Evolutionary conservation across 2,797 vertebrate species (phyloP).

Genomic region (Coregonus suidteri): DNA sequence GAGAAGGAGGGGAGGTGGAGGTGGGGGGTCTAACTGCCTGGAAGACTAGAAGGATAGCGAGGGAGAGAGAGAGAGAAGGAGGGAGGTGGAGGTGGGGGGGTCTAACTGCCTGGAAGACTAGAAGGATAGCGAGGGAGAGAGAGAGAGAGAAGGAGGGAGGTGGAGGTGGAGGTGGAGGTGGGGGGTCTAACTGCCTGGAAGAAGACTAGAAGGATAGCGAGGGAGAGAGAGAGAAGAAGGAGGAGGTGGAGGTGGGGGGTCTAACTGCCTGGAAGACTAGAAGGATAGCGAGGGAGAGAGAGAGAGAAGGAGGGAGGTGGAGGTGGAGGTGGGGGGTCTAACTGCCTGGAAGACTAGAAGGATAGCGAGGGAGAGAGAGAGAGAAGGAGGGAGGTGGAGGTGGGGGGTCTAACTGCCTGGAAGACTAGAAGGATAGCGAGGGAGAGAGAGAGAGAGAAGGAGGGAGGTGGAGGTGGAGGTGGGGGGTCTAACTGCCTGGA

Average conservation of each 20-base stretch:
- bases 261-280: no score
- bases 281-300: no score
- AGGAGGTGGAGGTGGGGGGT: no score
- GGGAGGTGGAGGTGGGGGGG: no score
- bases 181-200: slow-evolving; percentile 25
- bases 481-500: no score
- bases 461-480: no score
- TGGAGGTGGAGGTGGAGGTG: background rate
- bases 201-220: slow-evolving; percentile 52
- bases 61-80: slow-evolving; percentile 28
- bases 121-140: no score
- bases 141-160: background rate
- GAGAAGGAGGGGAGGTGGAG: background rate
- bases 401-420: slow-evolving; percentile 20
- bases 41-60: slow-evolving; percentile 52
- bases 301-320: background rate
- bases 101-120: no score
- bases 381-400: slow-evolving; percentile 8
- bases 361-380: slow-evolving; percentile 41
- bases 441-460: slow-evolving; percentile 29
- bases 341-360: slow-evolving; percentile 44
- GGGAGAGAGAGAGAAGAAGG: no score
- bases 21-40: slow-evolving; percentile 20
- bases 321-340: slow-evolving; percentile 8
- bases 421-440: slow-evolving; percentile 51